Conservation (phyloP, 2,888 invertebrate species). For the Sipunculus nudus region DNA sequence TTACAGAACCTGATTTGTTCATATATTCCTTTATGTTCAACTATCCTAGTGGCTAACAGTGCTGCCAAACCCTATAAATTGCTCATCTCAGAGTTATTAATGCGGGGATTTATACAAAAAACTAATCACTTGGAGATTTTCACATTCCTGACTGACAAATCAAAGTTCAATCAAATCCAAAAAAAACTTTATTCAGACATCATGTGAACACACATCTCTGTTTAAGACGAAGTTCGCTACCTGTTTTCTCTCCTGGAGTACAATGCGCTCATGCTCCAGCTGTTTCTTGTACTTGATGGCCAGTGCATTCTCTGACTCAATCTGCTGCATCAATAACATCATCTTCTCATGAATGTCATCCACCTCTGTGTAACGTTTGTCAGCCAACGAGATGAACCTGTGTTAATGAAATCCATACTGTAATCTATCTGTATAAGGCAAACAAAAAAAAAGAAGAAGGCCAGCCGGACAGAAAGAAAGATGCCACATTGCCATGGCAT, state of each 20-base stretch:
- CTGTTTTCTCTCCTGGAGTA: conserved; percentile 62
- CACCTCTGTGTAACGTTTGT: conserved; percentile 47
- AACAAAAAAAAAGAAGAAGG: background rate
- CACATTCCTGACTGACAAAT: too few species aligned
- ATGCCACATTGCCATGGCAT: too few species aligned
- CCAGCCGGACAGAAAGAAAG: too few species aligned
- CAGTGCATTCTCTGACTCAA: conserved; percentile 59
- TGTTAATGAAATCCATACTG: background rate
- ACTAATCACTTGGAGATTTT: too few species aligned
- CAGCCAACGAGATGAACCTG: conserved; percentile 61
- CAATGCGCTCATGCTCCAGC: conserved; percentile 64
- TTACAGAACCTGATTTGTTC: too few species aligned
- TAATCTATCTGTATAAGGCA: background rate
- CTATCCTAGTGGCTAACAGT: background rate
- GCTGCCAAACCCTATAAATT: too few species aligned
- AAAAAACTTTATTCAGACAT: background rate
- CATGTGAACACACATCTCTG: too few species aligned
- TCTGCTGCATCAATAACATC: conserved; percentile 54
- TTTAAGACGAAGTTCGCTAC: conserved; percentile 40
- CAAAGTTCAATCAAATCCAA: too few species aligned
- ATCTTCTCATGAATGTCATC: conserved; percentile 48
- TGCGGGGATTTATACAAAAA: too few species aligned
- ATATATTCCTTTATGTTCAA: too few species aligned
- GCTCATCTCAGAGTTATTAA: too few species aligned
- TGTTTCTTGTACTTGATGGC: conserved; percentile 60